Conservation (phyloP, 2,113 vertebrate genomes). For the Elaphurus davidianus region DNA sequence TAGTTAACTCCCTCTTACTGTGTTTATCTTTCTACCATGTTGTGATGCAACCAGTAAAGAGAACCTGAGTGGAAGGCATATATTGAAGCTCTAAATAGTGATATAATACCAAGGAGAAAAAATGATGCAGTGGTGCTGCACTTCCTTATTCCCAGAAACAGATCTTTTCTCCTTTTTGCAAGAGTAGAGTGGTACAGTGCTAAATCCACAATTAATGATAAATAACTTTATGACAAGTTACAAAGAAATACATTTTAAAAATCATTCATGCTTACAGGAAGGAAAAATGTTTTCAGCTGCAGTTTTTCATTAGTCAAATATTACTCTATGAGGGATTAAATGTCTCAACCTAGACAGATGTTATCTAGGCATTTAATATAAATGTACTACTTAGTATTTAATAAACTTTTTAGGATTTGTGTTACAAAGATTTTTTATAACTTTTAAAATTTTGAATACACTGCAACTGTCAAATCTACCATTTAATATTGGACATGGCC, state of each 20-base stretch:
- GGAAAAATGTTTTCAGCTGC: slow-evolving; percentile 32
- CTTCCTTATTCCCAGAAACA: slow-evolving; percentile 21
- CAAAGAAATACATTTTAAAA: slow-evolving; percentile 44
- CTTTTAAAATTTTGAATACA: slow-evolving; percentile 48
- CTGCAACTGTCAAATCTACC: slow-evolving; percentile 60
- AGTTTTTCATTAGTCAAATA: slow-evolving; percentile 59
- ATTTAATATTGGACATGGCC: slow-evolving; percentile 74
- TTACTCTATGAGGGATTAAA: slow-evolving; percentile 44
- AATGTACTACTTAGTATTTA: slow-evolving; percentile 58
- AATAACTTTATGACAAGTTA: slow-evolving; percentile 28
- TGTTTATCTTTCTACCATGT: slow-evolving; percentile 40
- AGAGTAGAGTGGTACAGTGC: not conserved
- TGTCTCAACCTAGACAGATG: slow-evolving; percentile 52
- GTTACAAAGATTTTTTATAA: slow-evolving; percentile 65
- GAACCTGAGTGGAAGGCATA: not conserved
- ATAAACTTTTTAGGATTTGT: slow-evolving; percentile 61
- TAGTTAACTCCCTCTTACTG: slow-evolving; percentile 40
- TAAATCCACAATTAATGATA: slow-evolving; percentile 29
- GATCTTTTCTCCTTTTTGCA: not conserved
- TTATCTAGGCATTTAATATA: slow-evolving; percentile 49
- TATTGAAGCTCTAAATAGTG: slow-evolving; percentile 31
- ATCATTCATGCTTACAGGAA: slow-evolving; percentile 34
- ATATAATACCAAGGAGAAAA: slow-evolving; percentile 14
- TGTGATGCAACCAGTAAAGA: slow-evolving; percentile 43
- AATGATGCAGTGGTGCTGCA: not conserved